Evolutionary conservation across 2,797 vertebrate species (phyloP), one percentile per base, ranked within the genome.

Genomic region (Acestrorhynchus altus): DNA sequence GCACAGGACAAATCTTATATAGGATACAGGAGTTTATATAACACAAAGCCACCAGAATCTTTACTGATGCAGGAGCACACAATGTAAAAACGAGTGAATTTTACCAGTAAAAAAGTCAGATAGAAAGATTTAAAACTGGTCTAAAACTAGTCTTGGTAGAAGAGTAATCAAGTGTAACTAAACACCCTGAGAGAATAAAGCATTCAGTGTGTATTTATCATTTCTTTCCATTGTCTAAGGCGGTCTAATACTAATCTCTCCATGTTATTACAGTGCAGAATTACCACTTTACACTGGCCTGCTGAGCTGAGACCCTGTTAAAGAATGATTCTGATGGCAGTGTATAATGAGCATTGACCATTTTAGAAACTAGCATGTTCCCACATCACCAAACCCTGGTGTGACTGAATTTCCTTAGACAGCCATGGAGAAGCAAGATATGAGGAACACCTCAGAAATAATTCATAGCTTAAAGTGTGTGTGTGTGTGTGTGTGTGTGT

Each of bases 271-370:
- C 57, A 60, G 57, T 16, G 57, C 57, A 31, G 16, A 31, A 18
- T 60, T 70, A 18, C 5, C 40, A 78, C 0, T 44, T 77, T 49
- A 20, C 70, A 74, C 70, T 57, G 72, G 75, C 65, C 59, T 74
- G 54, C 46, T 63, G 63, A 20, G 54, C 59, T 56, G 47, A 51
- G 69, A n/a, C 31, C 28, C n/a, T 35, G 22, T 28, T 31, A 22
- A 59, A 20, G 61, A 59, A 16, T 15, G 22, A 57, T 12, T 71
- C 35, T 40, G 49, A 72, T 2, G 52, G 47, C 56, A 15, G 22
- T 1, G 15, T 40, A 20, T 75, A 44, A 80, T 78, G 54, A 72
- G 67, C 61, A 71, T 49, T 47, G 59, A 74, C 78, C 67, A 71
- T 60, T 28, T 71, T 72, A 67, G 71, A 68, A 47, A 15, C 42